Evolutionary conservation across 2,888 invertebrate genomes (phyloP), one percentile per base, ranked within the genome.

Genomic region (Artemia sinica): DNA sequence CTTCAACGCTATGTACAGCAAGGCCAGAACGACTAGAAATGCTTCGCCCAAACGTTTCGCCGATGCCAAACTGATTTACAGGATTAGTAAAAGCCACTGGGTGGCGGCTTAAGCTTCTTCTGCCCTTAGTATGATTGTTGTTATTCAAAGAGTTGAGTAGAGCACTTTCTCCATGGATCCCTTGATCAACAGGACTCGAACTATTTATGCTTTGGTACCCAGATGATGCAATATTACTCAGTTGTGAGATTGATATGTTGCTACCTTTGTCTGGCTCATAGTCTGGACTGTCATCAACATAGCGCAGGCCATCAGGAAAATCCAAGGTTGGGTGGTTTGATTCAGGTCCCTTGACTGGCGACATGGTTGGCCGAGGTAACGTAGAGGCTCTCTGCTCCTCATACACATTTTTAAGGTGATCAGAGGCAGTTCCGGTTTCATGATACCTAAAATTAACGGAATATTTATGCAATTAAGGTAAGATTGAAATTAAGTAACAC

Each of bases 201-300:
- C 89, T 89, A 52, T 88, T 88, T 75, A 90, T 88, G 75, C 90
- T 90, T 79, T 91, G 91, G 78, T 91, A 91, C 8, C 91, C 91
- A 0, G 90, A 90, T 74, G 88, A 88, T 51, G 88, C 89, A 10
- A 86, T 85, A 72, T 86, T 86, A 41, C 86, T 86, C 67, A 86
- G 76, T 73, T 89, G 90, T 71, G 88, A 87, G 72, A 88, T 88
- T 1, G 88, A 88, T 67, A 87, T 85, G 75, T 88, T 87, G 65
- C 89, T 89, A 68, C 87, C 85, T 76, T 86, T 85, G 81, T 83
- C 68, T 50, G 50, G 68, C 76, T 79, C 79, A 0, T 76, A 84
- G 50, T 88, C 85, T 66, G 71, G 73, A 10, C 74, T 74, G 75
- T 87, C 87, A 73, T 89, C 89, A 52, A 76, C 76, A 72, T 76